phyloP scores from a whole-genome alignment of 2,113 vertebrate genomes.

The Leucoraja erinaceus region DNA sequence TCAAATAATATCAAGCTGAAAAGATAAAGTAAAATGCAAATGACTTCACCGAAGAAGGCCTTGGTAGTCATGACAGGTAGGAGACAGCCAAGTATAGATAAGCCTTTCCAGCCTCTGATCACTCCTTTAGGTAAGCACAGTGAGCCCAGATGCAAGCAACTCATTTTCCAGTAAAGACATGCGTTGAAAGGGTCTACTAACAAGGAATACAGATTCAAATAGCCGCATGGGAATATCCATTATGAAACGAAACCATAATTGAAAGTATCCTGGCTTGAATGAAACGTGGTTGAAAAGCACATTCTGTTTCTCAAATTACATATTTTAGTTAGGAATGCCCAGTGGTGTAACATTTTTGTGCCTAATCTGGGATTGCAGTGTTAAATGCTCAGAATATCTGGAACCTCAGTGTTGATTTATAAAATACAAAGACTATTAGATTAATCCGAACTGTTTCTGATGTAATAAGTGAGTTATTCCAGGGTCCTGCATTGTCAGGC shows the following conservation, averaged over 20 bases:
- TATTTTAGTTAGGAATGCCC: background rate
- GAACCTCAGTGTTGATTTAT: background rate
- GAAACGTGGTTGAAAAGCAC: background rate
- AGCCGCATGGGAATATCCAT: background rate
- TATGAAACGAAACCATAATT: background rate
- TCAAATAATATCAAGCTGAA: background rate
- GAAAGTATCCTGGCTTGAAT: background rate
- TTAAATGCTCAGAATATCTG: background rate
- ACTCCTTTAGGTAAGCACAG: background rate
- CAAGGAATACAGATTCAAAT: background rate
- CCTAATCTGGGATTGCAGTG: background rate
- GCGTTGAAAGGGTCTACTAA: background rate
- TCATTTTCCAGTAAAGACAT: background rate
- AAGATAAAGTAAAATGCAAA: background rate
- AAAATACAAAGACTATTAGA: background rate
- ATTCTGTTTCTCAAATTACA: background rate
- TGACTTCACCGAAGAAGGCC: background rate
- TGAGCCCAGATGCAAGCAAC: background rate
- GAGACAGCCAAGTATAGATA: background rate
- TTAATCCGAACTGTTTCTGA: no score
- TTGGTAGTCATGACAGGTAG: background rate
- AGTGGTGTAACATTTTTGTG: background rate
- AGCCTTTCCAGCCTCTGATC: background rate
- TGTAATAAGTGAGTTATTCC: no score
- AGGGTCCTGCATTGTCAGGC: no score